Evolutionary conservation across 2,113 vertebrate species (phyloP).

Genomic region (Mesembrinibis cayennensis): DNA sequence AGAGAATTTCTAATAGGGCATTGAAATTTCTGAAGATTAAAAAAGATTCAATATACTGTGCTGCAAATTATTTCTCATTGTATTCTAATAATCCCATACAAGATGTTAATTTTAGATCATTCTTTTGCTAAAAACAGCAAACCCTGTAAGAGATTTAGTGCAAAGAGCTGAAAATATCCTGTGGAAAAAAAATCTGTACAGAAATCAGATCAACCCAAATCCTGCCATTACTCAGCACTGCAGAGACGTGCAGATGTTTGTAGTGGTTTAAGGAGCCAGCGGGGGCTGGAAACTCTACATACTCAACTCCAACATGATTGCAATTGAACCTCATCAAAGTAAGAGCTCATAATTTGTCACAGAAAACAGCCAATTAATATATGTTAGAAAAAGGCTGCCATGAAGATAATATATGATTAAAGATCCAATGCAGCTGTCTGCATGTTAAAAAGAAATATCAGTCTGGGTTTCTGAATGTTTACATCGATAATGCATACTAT

Average conservation of each 20-base stretch:
- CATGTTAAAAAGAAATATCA: conserved; percentile 87
- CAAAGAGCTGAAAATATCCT: conserved; percentile 79
- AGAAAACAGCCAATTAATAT: conserved; percentile 99
- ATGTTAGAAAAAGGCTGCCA: conserved; percentile 85
- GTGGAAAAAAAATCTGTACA: conserved; percentile 68
- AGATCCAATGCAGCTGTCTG: conserved; percentile 89
- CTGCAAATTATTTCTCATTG: conserved; percentile 63
- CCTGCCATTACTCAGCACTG: conserved; percentile 91
- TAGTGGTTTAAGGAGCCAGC: conserved; percentile 86
- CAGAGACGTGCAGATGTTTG: conserved; percentile 88
- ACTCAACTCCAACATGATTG: conserved; percentile 91
- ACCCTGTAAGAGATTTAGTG: conserved; percentile 72
- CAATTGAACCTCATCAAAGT: conserved; percentile 98
- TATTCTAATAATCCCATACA: conserved; percentile 68
- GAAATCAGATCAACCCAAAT: conserved; percentile 83
- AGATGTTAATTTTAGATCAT: conserved; percentile 76
- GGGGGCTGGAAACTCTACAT: conserved; percentile 87
- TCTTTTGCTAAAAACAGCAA: conserved; percentile 77
- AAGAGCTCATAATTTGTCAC: conserved; percentile 98
- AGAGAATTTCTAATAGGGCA: neutral
- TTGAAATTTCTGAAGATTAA: conserved; percentile 26
- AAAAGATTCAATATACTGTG: conserved; percentile 11
- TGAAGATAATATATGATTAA: conserved; percentile 99
- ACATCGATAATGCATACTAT: conserved; percentile 81
- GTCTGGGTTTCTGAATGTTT: conserved; percentile 73